Base-by-base conservation (phyloP, 2,797 vertebrate genomes). In the Sparidentex hasta region DNA sequence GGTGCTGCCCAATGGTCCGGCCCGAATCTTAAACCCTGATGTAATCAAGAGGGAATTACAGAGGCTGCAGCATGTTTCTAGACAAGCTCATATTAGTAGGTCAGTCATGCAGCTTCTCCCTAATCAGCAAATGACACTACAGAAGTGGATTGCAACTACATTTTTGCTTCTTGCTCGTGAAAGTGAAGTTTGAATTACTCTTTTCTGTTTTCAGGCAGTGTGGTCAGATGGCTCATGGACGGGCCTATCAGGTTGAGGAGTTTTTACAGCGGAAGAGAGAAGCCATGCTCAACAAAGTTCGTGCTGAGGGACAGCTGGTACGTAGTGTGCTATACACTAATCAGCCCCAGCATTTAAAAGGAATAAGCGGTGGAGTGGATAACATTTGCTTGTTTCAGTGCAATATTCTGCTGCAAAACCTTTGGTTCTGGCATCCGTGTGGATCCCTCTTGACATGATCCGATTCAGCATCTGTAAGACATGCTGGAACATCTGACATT, bases 241-340 rank as follows among this genome's bases (percentile, higher is more conserved):
- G 95, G 84, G 94, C 95, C 84, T 95, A 94, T 83, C 98, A 99
- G 92, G 98, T 99, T 11, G 96, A 99, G 89, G 98, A 99, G 90
- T 99, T 99, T 82, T 96, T 97, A 69, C 97, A 99, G 88, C 93
- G 98, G 16, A 99, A 98, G 87, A 95, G 80, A 81, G 98, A 99
- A 94, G 98, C 98, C 47, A 95, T 97, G 96, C 94, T 97, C 89
- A 99, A 99, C 92, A 99, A 99, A 95, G 97, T 97, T 23, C 97
- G 98, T 54, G 98, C 97, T 0, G 97, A 99, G 90, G 98, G 98
- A 89, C 98, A 99, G 78, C 93, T 97, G 98, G 98, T 99, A 97
- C 29, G 96, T 85, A 76, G 2, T 11, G 4, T 41, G 23, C 23
- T 59, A 58, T 17, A 1, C 16, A 7, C 8, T 1, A 11, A 38